These are phyloP conservation scores for Hylomyscus alleni DNA, from an alignment of 2,797 vertebrate species.

Conservation along the genomic window DNA sequence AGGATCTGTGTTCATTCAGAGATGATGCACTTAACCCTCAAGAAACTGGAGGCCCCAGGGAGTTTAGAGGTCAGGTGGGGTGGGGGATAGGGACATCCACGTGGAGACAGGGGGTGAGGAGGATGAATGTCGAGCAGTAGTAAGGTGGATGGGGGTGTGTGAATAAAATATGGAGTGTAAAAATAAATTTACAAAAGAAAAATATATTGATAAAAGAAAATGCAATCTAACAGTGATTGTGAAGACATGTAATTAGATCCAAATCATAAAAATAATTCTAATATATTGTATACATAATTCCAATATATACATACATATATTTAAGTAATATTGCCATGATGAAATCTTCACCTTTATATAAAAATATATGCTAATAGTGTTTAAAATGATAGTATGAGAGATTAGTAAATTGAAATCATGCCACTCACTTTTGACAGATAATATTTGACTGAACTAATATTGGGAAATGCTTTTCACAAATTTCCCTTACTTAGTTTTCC, in stretches of 20 bases:
- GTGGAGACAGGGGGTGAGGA: too few species aligned
- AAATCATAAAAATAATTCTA: constrained; percentile 22
- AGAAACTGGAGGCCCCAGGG: too few species aligned
- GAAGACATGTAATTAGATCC: background rate
- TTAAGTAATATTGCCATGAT: background rate
- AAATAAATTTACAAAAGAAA: background rate
- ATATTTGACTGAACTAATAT: background rate
- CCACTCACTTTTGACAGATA: background rate
- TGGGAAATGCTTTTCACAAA: background rate
- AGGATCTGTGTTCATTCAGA: too few species aligned
- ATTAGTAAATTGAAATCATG: background rate
- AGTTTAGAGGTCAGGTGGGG: too few species aligned
- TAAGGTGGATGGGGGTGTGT: too few species aligned
- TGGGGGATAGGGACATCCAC: too few species aligned
- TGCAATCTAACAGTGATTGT: background rate
- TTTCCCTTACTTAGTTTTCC: constrained; percentile 45
- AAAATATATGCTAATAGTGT: background rate
- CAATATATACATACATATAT: background rate
- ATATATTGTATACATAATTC: background rate
- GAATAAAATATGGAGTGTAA: too few species aligned
- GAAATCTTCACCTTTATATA: background rate
- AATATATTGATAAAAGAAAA: background rate
- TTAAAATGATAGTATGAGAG: background rate
- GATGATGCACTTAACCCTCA: too few species aligned
- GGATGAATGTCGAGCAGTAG: too few species aligned